Evolutionary conservation across 2,888 invertebrate species (phyloP).

Genomic region (Linnaemya vulpina): DNA sequence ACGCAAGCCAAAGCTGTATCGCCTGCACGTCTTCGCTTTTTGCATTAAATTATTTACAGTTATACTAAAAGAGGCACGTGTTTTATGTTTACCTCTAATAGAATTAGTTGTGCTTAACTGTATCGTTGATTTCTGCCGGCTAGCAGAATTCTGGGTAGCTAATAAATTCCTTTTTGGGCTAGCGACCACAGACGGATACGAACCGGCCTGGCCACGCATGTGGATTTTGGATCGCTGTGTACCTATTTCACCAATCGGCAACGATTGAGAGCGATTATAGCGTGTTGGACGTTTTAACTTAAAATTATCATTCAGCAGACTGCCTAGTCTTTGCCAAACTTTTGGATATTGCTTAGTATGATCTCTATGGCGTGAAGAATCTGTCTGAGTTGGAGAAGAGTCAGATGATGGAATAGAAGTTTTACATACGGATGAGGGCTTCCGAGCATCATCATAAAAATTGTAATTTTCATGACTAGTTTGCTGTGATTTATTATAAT

Average conservation of each 20-base stretch:
- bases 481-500: slow-evolving; percentile 75
- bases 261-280: slow-evolving; percentile 89
- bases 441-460: slow-evolving; percentile 29
- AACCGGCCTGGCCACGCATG: slow-evolving; percentile 75
- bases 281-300: slow-evolving; percentile 76
- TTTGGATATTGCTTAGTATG: slow-evolving; percentile 72
- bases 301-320: slow-evolving; percentile 92
- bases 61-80: slow-evolving; percentile 89
- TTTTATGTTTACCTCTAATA: slow-evolving; percentile 82
- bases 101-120: slow-evolving; percentile 9
- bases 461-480: slow-evolving; percentile 53
- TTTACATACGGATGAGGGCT: not conserved
- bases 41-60: slow-evolving; percentile 93
- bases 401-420: not conserved
- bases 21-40: slow-evolving; percentile 87
- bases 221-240: slow-evolving; percentile 78
- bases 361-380: not conserved
- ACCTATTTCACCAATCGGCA: slow-evolving; percentile 88
- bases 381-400: not conserved
- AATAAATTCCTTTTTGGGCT: slow-evolving; percentile 75
- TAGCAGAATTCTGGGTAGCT: slow-evolving; percentile 58
- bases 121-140: slow-evolving; percentile 1
- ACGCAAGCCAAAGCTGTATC: slow-evolving; percentile 82
- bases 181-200: slow-evolving; percentile 76
- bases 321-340: slow-evolving; percentile 84